Base-by-base conservation (phyloP, 2,888 invertebrate genomes). In the Thecophora atra region DNA sequence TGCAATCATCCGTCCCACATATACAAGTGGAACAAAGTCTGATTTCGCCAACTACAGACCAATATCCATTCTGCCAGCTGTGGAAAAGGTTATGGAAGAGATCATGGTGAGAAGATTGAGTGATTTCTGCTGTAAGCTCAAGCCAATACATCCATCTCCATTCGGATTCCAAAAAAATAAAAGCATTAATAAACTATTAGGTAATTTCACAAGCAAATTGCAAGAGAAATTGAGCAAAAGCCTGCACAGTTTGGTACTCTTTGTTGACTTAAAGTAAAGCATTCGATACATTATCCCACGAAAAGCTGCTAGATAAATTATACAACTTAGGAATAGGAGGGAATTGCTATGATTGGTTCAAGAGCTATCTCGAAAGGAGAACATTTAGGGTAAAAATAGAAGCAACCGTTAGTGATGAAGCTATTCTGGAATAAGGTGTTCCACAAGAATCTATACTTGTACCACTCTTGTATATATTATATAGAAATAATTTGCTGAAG, bases 221-320 rank as follows among this genome's bases (percentile, higher is more conserved):
- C 70, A 73, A 15, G 6, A 51, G 17, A 44, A 51, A 13, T 21
- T 70, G 5, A 70, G 63, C 19, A 71, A 71, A 71, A 44, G 42
- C n/a, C 21, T 28, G 17, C 63, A 64, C 13, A 56, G 19, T 5
- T 11, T 71, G 2, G 54, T 56, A 0, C 15, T 74, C 0, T 74
- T 70, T 52, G 30, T 74, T 0, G 66, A 72, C 26, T 67, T 72
- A n/a, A 15, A 67, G 70, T 13, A 74, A 72, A 26, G 74, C 74
- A 1, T 74, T 74, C 44, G 72, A 67, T 56, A 71, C 67, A 4
- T 19, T 72, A 19, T 30, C 58, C 15, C 63, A 72, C 52, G 28
- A 67, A 52, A 60, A 60, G 15, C 11, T 71, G 6, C 17, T 71
- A 2, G 1, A 8, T 17, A n/a, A 44, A 1, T 30, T 71, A 2